Evolutionary conservation across 2,113 vertebrate species (phyloP).

Genomic region (Hydropotes inermis): DNA sequence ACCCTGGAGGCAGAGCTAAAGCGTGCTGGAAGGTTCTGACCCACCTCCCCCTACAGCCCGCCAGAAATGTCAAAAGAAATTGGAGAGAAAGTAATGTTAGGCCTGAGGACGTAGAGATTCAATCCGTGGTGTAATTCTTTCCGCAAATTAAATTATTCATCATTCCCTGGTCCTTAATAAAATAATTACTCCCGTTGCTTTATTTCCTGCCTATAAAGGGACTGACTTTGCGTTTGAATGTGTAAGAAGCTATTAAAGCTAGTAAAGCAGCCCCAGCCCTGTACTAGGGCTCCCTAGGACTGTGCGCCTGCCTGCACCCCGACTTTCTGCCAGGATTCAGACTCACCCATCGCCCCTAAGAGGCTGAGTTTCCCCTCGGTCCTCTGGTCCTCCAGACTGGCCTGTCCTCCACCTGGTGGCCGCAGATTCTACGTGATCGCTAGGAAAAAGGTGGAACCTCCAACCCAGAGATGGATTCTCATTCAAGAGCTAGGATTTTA

Average conservation of each 20-base stretch:
- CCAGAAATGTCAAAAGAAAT: neutral
- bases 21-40: neutral
- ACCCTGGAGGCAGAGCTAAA: neutral
- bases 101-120: neutral
- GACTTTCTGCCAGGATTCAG: accelerated
- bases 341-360: accelerated
- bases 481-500: neutral
- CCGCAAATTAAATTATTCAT: slow-evolving; percentile 69
- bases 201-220: neutral
- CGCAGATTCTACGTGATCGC: accelerated
- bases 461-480: accelerated
- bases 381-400: neutral
- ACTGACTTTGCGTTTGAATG: slow-evolving; percentile 43
- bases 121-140: slow-evolving; percentile 22
- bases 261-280: neutral
- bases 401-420: accelerated
- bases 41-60: neutral
- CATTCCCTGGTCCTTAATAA: slow-evolving; percentile 69
- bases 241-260: neutral
- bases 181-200: slow-evolving; percentile 68
- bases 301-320: accelerated
- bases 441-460: accelerated
- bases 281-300: too few species aligned
- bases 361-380: too few species aligned
- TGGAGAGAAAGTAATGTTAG: neutral